Evolutionary conservation across 2,113 vertebrate species (phyloP).

Genomic region (Megaceryle torquata): DNA sequence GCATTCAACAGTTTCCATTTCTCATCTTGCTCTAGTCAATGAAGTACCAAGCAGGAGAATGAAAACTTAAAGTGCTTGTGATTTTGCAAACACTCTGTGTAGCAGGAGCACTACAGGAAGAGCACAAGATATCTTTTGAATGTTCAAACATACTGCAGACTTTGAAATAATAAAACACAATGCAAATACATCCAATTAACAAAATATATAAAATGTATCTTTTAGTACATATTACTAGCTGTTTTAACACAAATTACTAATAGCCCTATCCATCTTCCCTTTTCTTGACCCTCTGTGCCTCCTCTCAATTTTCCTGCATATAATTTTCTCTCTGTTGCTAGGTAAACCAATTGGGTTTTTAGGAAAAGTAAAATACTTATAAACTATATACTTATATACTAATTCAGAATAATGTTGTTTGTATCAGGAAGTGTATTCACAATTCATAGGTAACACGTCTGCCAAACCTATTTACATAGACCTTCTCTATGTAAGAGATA

Average conservation of each 20-base stretch:
- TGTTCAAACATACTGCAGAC: background rate
- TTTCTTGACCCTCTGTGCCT: background rate
- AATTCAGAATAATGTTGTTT: background rate
- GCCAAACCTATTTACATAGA: background rate
- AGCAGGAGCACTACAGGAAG: background rate
- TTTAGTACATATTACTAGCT: background rate
- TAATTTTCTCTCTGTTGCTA: background rate
- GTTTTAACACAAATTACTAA: background rate
- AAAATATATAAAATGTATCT: background rate
- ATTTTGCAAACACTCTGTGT: background rate
- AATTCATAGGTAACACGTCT: background rate
- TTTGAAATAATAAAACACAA: background rate
- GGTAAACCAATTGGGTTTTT: background rate
- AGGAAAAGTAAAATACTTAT: background rate
- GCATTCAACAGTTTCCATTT: background rate
- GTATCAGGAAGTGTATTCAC: background rate
- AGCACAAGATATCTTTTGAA: background rate
- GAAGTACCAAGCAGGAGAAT: background rate
- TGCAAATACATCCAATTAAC: background rate
- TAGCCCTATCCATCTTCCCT: background rate
- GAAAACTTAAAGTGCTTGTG: background rate
- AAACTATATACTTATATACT: background rate
- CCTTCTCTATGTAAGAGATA: background rate
- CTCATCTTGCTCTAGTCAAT: background rate
- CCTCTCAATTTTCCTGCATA: background rate